Evolutionary conservation across 2,113 vertebrate species (phyloP), one percentile per base, ranked within the genome.

Genomic region (Gasterosteus aculeatus): DNA sequence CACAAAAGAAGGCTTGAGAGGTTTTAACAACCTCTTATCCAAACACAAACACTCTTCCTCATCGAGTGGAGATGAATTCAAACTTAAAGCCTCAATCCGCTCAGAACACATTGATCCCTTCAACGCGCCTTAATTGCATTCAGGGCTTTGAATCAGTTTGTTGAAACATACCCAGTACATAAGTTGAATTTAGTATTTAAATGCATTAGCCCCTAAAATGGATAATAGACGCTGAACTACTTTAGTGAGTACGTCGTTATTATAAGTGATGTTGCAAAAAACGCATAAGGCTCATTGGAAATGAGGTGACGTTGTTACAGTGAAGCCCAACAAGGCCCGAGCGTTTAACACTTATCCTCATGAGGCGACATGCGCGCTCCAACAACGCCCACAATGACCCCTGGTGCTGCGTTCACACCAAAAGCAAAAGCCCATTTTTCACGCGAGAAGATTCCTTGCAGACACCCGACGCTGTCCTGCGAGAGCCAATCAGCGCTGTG

Each of bases 1-100:
- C 41, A 39, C 22, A 31, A 38, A 38, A 71, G 19, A 38, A 12
- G 16, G 74, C 44, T 51, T 60, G 4, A 54, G 18, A 76, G 0
- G 46, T 63, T 47, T 38, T 77, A 14, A 68, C 29, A 41, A 49
- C 33, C 49, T 69, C 39, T 56, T 33, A 49, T 58, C 47, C 33
- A 68, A 0, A 60, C 4, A 56, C 31, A 68, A 5, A 22, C 31
- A 42, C 18, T 33, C 15, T 8, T 4, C 0, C 9, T 47, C 61
- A 44, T 63, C 22, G 5, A 46, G 15, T 44, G 22, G 16, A 26
- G 8, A 63, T 42, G 12, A 26, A 39, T n/a, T 31, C 39, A 29
- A 49, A 41, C 2, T 26, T 53, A 14, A 31, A n/a, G 22, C 69
- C 42, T 60, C 31, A 38, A 18, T 60, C 12, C 19, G 29, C 14